Conservation (phyloP, 2,888 invertebrate species). For the Nomada flava region DNA sequence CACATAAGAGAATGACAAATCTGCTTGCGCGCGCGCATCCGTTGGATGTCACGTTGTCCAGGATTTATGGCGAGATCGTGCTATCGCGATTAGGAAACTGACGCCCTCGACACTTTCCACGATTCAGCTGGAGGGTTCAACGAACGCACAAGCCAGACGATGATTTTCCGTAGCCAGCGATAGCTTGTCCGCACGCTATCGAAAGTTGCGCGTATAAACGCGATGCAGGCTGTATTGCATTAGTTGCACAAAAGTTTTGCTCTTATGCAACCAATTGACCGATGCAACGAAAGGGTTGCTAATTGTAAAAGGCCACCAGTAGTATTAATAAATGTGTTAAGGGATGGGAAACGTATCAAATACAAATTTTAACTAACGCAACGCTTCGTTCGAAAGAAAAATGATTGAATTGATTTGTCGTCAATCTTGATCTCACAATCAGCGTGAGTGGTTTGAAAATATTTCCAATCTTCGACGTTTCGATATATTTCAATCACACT, state of each 20-base stretch:
- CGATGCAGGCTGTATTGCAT: background rate
- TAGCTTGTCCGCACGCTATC: slow-evolving; percentile 14
- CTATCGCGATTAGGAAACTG: slow-evolving; percentile 49
- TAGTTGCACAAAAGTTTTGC: background rate
- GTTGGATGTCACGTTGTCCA: slow-evolving; percentile 20
- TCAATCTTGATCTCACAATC: too few relatives aligned
- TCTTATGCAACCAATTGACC: background rate
- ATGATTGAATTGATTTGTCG: too few relatives aligned
- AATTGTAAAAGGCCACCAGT: too few relatives aligned
- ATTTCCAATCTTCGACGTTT: too few relatives aligned
- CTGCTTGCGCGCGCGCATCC: slow-evolving; percentile 18
- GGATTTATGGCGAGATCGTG: slow-evolving; percentile 43
- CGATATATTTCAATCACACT: too few relatives aligned
- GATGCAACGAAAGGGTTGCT: too few relatives aligned
- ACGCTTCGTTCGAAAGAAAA: too few relatives aligned
- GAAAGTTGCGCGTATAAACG: slow-evolving; percentile 16
- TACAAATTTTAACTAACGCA: too few relatives aligned
- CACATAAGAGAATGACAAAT: slow-evolving; percentile 38
- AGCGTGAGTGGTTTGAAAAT: too few relatives aligned
- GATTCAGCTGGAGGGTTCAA: slow-evolving; percentile 47
- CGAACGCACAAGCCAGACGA: slow-evolving; percentile 11
- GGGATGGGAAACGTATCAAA: too few relatives aligned
- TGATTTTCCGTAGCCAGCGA: slow-evolving; percentile 33
- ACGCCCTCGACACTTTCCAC: slow-evolving; percentile 53
- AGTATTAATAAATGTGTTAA: too few relatives aligned